Conservation (phyloP, 2,113 vertebrate genomes). For the Bubo blakistoni region DNA sequence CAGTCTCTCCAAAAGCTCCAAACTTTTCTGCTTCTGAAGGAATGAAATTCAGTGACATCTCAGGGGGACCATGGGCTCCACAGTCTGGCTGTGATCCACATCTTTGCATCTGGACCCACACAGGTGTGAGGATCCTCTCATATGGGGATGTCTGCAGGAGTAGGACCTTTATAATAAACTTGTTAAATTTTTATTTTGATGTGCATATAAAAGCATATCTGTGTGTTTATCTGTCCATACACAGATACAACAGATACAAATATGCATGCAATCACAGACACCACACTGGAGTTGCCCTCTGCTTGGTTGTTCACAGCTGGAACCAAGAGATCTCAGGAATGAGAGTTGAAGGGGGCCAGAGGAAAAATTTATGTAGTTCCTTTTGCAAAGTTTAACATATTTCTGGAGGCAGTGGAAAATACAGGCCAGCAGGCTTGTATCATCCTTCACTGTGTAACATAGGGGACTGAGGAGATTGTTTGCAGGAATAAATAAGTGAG, state of each 20-base stretch:
- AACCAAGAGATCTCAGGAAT: not conserved
- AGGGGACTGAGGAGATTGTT: not conserved
- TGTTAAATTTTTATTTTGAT: not conserved
- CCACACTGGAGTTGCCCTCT: not conserved
- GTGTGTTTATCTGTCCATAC: not conserved
- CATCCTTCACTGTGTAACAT: rapidly evolving
- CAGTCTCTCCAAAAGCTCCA: not conserved
- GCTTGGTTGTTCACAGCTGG: not conserved
- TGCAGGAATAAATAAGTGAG: not conserved
- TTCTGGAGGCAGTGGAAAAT: not conserved
- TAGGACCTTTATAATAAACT: not conserved
- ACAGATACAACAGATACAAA: not conserved
- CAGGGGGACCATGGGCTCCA: not conserved
- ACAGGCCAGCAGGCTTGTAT: not conserved
- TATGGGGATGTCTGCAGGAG: not conserved
- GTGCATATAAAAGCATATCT: not conserved
- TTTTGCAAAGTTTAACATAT: not conserved
- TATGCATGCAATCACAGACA: rapidly evolving
- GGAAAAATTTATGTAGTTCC: not conserved
- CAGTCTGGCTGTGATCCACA: not conserved
- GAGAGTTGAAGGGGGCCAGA: not conserved
- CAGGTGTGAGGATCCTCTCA: not conserved
- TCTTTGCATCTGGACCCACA: not conserved
- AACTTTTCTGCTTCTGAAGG: not conserved
- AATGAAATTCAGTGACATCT: not conserved